Evolutionary conservation across 2,797 vertebrate species (phyloP).

Genomic region (Siniperca scherzeri): DNA sequence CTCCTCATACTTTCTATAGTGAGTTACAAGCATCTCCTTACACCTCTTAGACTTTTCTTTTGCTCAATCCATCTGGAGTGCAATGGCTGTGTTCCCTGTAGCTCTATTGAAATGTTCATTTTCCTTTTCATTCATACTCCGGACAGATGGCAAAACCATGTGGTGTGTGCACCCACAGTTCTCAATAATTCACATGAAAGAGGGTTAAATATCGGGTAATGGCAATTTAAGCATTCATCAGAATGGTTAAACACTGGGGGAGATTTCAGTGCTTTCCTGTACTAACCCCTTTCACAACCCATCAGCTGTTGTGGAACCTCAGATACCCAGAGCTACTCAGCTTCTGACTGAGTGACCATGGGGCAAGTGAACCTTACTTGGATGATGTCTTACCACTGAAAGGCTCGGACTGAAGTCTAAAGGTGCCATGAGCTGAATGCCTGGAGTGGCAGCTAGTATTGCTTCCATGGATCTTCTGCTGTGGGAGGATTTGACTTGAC

Average conservation of each 20-base stretch:
- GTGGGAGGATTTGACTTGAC: slow-evolving; percentile 56
- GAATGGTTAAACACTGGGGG: slow-evolving; percentile 35
- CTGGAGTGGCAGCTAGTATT: slow-evolving; percentile 57
- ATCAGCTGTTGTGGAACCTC: slow-evolving; percentile 31
- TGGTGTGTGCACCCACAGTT: slow-evolving; percentile 60
- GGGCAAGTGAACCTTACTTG: slow-evolving; percentile 40
- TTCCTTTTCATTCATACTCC: slow-evolving; percentile 59
- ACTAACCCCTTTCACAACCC: slow-evolving; percentile 27
- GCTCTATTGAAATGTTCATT: slow-evolving; percentile 57
- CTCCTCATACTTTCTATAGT: slow-evolving; percentile 24
- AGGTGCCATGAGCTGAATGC: slow-evolving; percentile 50
- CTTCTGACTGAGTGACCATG: slow-evolving; percentile 49
- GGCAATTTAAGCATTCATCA: slow-evolving; percentile 62
- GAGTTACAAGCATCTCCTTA: slow-evolving; percentile 14
- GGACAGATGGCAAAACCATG: slow-evolving; percentile 81
- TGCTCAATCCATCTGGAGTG: slow-evolving; percentile 54
- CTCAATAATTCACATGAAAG: slow-evolving; percentile 77
- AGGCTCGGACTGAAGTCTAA: slow-evolving; percentile 33
- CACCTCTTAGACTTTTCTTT: slow-evolving; percentile 39
- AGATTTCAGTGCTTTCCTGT: slow-evolving; percentile 6
- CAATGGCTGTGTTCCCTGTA: slow-evolving; percentile 53
- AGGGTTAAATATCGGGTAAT: slow-evolving; percentile 75
- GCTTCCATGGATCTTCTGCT: slow-evolving; percentile 50
- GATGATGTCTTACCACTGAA: slow-evolving; percentile 35
- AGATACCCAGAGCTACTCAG: slow-evolving; percentile 20